A percentile compares a stretch with the other conserved stretches of the same genome.
Conservation (phyloP, 2,888 invertebrate species). For the Elmis aenea region DNA sequence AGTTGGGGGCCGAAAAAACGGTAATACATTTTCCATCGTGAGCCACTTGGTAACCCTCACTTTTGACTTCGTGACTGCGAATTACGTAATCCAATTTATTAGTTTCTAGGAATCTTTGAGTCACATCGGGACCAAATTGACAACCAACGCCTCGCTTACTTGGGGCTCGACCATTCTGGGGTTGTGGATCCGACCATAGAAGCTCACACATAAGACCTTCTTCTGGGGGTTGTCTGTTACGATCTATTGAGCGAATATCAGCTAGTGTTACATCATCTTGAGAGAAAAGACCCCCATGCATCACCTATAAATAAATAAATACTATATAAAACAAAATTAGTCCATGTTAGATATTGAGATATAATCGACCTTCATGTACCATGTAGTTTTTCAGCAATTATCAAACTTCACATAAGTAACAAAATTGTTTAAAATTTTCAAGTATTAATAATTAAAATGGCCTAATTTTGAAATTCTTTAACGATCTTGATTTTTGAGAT, state of each 20-base stretch:
- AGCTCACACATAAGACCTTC: constrained; percentile 96
- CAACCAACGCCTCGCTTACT: constrained; percentile 97
- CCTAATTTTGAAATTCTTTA: no score
- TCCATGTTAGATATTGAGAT: no score
- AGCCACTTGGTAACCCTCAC: constrained; percentile 90
- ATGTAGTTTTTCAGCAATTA: no score
- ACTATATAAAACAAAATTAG: not conserved
- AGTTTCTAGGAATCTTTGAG: constrained; percentile 71
- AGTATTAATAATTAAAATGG: no score
- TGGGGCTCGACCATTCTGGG: constrained; percentile 78
- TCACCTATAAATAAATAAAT: constrained; percentile 57
- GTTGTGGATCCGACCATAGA: constrained; percentile 98
- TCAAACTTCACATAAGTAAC: no score
- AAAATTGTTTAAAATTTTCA: no score
- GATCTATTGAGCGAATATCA: constrained; percentile 81
- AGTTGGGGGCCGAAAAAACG: constrained; percentile 99
- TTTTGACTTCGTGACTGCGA: constrained; percentile 96
- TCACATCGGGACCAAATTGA: constrained; percentile 98
- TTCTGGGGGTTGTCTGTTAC: constrained; percentile 96
- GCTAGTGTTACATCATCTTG: constrained; percentile 89
- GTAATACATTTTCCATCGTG: constrained; percentile 97
- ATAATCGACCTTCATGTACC: no score
- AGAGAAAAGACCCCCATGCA: constrained; percentile 98
- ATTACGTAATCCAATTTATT: constrained; percentile 93
- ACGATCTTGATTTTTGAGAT: no score